Conservation (phyloP, 2,888 invertebrate species). For the Troglohyphantes excavatus region DNA sequence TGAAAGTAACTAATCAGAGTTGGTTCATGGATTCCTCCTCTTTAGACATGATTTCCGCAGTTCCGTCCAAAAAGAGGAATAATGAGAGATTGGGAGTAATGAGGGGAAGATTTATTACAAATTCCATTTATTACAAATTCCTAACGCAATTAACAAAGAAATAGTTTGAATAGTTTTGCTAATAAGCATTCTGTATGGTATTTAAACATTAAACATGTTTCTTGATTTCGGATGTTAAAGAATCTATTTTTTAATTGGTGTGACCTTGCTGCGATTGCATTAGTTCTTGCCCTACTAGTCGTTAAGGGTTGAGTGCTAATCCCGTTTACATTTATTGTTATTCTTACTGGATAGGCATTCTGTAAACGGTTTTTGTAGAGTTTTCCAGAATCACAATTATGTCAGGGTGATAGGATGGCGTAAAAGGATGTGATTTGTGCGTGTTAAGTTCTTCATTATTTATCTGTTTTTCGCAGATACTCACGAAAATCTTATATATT, state of each 20-base stretch:
- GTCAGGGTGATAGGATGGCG: too few relatives aligned
- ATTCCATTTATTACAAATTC: slow-evolving; percentile 24
- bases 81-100: slow-evolving; percentile 38
- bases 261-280: neutral
- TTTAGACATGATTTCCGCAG: slow-evolving; percentile 54
- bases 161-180: slow-evolving; percentile 70
- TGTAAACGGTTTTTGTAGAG: too few relatives aligned
- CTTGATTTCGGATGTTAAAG: slow-evolving; percentile 11
- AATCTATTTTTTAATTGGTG: neutral
- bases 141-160: slow-evolving; percentile 48
- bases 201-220: slow-evolving; percentile 4
- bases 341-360: too few relatives aligned
- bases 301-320: too few relatives aligned
- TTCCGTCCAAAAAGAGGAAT: slow-evolving; percentile 6
- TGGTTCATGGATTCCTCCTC: slow-evolving; percentile 25
- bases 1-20: slow-evolving; percentile 63
- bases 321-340: too few relatives aligned
- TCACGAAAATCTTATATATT: too few relatives aligned
- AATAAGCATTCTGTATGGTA: slow-evolving; percentile 20
- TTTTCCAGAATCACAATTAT: too few relatives aligned
- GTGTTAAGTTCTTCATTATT: too few relatives aligned
- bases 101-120: slow-evolving; percentile 52
- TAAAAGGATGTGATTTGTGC: too few relatives aligned
- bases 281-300: neutral
- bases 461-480: too few relatives aligned